Conservation (phyloP, 2,797 vertebrate species). For the Meriones psammophilus region DNA sequence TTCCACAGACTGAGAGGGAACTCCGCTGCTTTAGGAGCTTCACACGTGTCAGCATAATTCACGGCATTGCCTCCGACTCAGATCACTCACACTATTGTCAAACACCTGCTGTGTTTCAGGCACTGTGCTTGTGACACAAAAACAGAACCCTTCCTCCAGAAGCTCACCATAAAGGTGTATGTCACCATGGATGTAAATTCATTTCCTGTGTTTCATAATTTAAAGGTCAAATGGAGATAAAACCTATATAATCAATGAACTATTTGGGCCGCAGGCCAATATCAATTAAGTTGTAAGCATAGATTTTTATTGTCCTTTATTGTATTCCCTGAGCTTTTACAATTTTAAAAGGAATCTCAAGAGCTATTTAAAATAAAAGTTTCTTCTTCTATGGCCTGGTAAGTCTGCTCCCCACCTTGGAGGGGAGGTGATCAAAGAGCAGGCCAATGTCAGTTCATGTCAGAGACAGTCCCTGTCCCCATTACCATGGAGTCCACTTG, state of each 20-base stretch:
- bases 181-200: neutral
- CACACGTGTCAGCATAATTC: too few relatives aligned
- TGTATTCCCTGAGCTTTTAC: slow-evolving; percentile 62
- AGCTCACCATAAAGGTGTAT: neutral
- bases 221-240: slow-evolving; percentile 67
- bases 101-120: neutral
- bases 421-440: too few relatives aligned
- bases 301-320: slow-evolving; percentile 65
- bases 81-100: neutral
- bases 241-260: slow-evolving; percentile 32
- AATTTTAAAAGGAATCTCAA: slow-evolving; percentile 71
- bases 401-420: too few relatives aligned
- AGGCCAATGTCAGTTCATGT: too few relatives aligned
- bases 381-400: too few relatives aligned
- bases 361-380: slow-evolving; percentile 72
- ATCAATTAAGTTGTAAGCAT: slow-evolving; percentile 73
- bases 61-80: neutral
- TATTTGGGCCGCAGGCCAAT: slow-evolving; percentile 54
- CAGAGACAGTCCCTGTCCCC: too few relatives aligned
- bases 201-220: slow-evolving; percentile 71
- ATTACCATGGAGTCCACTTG: too few relatives aligned
- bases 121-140: neutral
- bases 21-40: neutral
- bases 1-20: neutral
- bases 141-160: neutral